Evolutionary conservation across 1,140 invertebrate genomes (phyloP).

Genomic region (Meloidogyne floridensis): DNA sequence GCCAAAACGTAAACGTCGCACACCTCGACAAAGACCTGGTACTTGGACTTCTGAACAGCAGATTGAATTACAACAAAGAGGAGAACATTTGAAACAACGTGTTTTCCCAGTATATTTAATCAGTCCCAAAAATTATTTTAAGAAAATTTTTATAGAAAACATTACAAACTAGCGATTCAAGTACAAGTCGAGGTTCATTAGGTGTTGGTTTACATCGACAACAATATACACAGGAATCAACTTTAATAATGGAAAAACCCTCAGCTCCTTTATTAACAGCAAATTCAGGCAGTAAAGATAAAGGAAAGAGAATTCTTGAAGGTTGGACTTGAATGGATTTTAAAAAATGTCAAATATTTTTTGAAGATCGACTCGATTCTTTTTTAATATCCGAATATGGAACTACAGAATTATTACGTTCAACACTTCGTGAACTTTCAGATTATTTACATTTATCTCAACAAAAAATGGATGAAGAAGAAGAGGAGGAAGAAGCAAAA

Average conservation of each 20-base stretch:
- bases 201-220: not conserved
- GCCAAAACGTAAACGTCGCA: constrained; percentile 30
- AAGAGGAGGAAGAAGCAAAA: constrained; percentile 43
- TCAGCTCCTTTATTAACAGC: constrained; percentile 3
- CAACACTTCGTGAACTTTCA: constrained; percentile 38
- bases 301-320: not conserved
- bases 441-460: constrained; percentile 38
- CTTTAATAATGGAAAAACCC: not conserved
- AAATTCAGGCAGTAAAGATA: not conserved
- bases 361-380: constrained; percentile 23
- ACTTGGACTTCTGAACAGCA: not conserved
- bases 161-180: constrained; percentile 26
- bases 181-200: not conserved
- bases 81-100: constrained; percentile 18
- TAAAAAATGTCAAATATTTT: too few species aligned
- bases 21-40: not conserved
- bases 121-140: not conserved
- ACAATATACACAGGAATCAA: constrained; percentile 12
- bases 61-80: constrained; percentile 7
- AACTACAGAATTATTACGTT: constrained; percentile 34
- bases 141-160: not conserved
- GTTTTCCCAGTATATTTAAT: constrained; percentile 15
- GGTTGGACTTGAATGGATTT: not conserved
- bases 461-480: constrained; percentile 45
- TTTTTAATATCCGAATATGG: constrained; percentile 6